Evolutionary conservation across 2,113 vertebrate genomes (phyloP).

Genomic region (Hippocampus zosterae): DNA sequence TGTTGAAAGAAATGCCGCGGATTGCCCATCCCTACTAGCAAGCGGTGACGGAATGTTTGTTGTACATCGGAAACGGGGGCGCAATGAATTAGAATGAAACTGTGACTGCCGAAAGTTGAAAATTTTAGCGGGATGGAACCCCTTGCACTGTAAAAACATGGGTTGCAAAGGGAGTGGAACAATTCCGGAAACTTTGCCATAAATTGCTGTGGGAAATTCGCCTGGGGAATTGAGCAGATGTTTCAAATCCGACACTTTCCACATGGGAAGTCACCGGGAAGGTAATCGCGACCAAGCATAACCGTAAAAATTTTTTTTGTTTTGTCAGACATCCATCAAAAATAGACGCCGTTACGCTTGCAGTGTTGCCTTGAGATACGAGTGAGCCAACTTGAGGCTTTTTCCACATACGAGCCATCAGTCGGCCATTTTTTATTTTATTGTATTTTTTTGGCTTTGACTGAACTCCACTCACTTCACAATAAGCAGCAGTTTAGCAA

Average conservation of each 20-base stretch:
- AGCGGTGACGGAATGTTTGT: neutral
- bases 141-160: slow-evolving; percentile 12
- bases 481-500: too few species aligned
- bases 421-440: too few species aligned
- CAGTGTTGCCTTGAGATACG: too few species aligned
- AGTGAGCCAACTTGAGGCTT: too few species aligned
- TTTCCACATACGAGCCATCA: too few species aligned
- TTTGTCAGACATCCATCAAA: too few species aligned
- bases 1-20: neutral
- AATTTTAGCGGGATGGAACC: slow-evolving; percentile 19
- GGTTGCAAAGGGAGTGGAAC: neutral
- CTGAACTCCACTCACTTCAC: too few species aligned
- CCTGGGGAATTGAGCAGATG: neutral
- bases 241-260: neutral
- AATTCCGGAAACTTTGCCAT: neutral
- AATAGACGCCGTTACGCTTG: too few species aligned
- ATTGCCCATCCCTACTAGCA: slow-evolving; percentile 3
- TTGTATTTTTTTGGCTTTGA: too few species aligned
- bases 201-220: neutral
- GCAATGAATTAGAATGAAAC: slow-evolving; percentile 26
- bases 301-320: too few species aligned
- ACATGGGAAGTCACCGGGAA: neutral
- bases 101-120: slow-evolving; percentile 26
- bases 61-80: slow-evolving; percentile 14
- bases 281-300: too few species aligned